Evolutionary conservation across 2,888 invertebrate species (phyloP).

Genomic region (Apotomis capreana): DNA sequence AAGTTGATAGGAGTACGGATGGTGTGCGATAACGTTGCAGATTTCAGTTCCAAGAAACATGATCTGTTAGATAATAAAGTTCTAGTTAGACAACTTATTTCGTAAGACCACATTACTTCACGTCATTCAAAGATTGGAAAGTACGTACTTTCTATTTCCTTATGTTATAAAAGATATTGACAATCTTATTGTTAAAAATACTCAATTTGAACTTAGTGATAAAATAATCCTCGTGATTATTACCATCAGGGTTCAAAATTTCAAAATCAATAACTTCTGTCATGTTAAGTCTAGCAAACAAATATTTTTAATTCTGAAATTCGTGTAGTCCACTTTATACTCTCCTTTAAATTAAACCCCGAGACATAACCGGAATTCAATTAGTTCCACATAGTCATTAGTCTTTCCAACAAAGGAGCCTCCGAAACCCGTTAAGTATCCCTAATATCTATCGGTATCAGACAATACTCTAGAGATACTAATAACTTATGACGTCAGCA

Average conservation of each 20-base stretch:
- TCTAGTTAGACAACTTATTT: too few relatives aligned
- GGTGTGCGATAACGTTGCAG: neutral
- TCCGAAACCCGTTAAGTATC: slow-evolving; percentile 49
- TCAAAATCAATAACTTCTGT: too few relatives aligned
- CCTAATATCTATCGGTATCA: slow-evolving; percentile 58
- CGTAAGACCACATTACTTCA: too few relatives aligned
- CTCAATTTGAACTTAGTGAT: too few relatives aligned
- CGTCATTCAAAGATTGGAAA: too few relatives aligned
- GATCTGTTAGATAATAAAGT: neutral
- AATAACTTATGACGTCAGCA: slow-evolving; percentile 67
- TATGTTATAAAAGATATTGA: too few relatives aligned
- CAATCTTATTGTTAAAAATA: too few relatives aligned
- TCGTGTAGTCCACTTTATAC: neutral
- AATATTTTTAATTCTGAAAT: neutral
- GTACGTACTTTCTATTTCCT: too few relatives aligned
- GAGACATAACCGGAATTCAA: slow-evolving; percentile 23
- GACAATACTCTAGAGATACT: slow-evolving; percentile 60
- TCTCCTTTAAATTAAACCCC: slow-evolving; percentile 9
- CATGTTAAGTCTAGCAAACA: too few relatives aligned
- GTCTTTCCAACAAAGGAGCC: slow-evolving; percentile 34
- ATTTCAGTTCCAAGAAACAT: neutral
- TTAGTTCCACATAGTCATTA: slow-evolving; percentile 28
- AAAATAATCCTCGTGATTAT: too few relatives aligned
- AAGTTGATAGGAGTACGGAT: slow-evolving; percentile 20
- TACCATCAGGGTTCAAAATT: too few relatives aligned